Evolutionary conservation across 2,113 vertebrate species (phyloP).

Genomic region (Cebidichthys violaceus): DNA sequence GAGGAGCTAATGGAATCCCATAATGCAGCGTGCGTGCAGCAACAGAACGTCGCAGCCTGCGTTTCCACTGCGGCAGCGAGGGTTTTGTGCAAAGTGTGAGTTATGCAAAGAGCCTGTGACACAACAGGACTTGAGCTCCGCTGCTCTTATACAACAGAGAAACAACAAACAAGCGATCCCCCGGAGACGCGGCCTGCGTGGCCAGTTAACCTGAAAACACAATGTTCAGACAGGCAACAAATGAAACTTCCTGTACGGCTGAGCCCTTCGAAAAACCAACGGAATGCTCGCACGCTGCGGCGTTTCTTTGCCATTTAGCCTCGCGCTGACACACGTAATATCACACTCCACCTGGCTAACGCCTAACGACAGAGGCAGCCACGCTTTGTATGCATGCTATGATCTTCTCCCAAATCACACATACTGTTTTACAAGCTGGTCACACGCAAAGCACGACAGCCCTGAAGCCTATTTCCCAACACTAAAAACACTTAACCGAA

Average conservation of each 20-base stretch:
- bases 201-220: slow-evolving; percentile 42
- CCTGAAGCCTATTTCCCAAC: background rate
- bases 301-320: background rate
- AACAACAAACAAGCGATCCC: slow-evolving; percentile 45
- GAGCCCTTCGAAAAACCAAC: background rate
- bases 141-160: slow-evolving; percentile 42
- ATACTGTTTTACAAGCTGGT: background rate
- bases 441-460: background rate
- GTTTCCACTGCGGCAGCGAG: slow-evolving; percentile 11
- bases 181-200: slow-evolving; percentile 12
- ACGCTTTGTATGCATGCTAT: background rate
- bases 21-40: background rate
- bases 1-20: background rate
- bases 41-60: slow-evolving; percentile 8
- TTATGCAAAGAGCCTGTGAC: slow-evolving; percentile 48
- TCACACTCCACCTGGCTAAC: background rate
- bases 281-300: background rate
- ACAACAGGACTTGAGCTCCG: slow-evolving; percentile 33
- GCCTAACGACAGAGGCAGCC: background rate
- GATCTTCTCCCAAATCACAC: background rate
- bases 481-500: background rate
- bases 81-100: slow-evolving; percentile 6
- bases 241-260: slow-evolving; percentile 18
- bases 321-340: background rate
- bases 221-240: slow-evolving; percentile 31